These are phyloP conservation scores for Trilocha varians DNA, from an alignment of 2,888 invertebrate species.

Conservation along the genomic window DNA sequence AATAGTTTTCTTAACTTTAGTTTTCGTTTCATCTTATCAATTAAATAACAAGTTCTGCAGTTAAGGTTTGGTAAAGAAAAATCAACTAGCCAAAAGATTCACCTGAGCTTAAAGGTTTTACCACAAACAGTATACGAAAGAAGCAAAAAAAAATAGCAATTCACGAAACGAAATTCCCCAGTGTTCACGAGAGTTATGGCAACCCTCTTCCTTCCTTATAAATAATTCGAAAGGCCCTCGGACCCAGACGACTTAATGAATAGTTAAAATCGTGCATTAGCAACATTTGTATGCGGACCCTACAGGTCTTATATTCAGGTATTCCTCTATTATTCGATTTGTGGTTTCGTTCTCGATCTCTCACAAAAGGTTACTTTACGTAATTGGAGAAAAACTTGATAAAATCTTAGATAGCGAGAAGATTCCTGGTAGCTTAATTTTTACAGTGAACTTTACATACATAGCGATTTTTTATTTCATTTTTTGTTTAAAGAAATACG, in stretches of 20 bases:
- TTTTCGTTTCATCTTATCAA: too few species aligned
- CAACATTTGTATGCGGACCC: conserved; percentile 1
- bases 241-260: conserved; percentile 28
- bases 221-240: conserved; percentile 35
- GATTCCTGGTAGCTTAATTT: neutral
- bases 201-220: conserved; percentile 25
- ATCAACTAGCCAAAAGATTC: too few species aligned
- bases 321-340: neutral
- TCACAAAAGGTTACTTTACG: neutral
- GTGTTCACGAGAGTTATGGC: conserved; percentile 18
- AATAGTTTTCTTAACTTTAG: too few species aligned
- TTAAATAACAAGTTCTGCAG: too few species aligned
- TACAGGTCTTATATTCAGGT: conserved; percentile 1
- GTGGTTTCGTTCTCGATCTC: neutral
- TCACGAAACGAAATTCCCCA: conserved; percentile 12
- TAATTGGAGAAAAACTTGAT: too few species aligned
- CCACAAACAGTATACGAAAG: neutral
- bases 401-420: neutral
- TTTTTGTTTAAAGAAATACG: too few species aligned
- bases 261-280: conserved; percentile 27
- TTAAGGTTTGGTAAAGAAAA: too few species aligned
- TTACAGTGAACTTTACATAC: too few species aligned
- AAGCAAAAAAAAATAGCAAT: conserved; percentile 8
- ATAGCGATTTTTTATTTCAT: neutral
- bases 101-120: neutral